Percentiles rank a stretch among this genome's conserved stretches.
Evolutionary conservation across 2,113 vertebrate genomes (phyloP).

Genomic region (Copsychus sechellarum): DNA sequence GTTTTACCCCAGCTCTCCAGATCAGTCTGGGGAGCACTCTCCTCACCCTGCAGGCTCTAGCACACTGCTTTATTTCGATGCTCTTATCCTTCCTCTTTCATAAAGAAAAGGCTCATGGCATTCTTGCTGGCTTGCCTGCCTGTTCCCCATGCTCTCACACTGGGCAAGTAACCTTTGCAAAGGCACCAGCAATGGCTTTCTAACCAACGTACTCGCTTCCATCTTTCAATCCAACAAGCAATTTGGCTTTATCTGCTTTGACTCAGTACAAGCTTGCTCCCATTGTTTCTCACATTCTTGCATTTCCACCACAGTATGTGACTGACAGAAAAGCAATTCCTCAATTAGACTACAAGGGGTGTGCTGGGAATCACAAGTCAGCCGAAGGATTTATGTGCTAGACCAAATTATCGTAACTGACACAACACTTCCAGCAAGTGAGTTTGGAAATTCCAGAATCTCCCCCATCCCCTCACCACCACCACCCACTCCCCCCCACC

Average conservation of each 20-base stretch:
- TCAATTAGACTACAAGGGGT: constrained; percentile 30
- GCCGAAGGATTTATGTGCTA: constrained; percentile 32
- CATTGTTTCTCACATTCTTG: constrained; percentile 62
- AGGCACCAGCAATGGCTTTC: neutral
- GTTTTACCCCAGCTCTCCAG: neutral
- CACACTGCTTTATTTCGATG: neutral
- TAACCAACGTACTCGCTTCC: neutral
- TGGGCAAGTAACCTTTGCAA: neutral
- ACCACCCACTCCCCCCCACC: neutral
- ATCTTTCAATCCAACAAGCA: constrained; percentile 17
- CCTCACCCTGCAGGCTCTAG: neutral
- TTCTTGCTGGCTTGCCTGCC: neutral
- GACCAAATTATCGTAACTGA: constrained; percentile 29
- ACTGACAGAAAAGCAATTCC: constrained; percentile 25
- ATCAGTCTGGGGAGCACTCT: neutral
- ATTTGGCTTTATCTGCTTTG: constrained; percentile 48
- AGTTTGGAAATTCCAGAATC: constrained; percentile 54
- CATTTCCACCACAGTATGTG: constrained; percentile 12
- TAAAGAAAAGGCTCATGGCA: neutral
- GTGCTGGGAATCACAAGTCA: constrained; percentile 23
- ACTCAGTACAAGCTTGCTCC: neutral
- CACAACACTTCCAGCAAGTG: constrained; percentile 56
- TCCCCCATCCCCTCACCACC: neutral
- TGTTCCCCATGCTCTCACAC: neutral
- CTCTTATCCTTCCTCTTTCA: neutral